Base-by-base conservation (phyloP, 1,140 invertebrate species). In the Anthonomus grandis region DNA sequence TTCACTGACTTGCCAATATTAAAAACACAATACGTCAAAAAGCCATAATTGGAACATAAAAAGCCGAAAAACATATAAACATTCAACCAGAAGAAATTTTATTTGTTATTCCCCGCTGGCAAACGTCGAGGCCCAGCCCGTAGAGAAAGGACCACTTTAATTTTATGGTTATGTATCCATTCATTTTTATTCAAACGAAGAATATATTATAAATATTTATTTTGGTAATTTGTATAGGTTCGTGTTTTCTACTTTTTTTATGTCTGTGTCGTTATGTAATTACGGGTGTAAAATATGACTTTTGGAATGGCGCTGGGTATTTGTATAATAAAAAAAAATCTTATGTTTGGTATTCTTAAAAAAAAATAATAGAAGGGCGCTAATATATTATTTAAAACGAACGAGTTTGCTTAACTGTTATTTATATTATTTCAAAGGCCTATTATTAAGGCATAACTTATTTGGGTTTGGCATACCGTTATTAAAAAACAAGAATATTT, bases 121-220 rank as follows among this genome's bases (percentile, higher is more conserved):
- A n/a, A n/a, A n/a, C n/a, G n/a, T n/a, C n/a, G n/a, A n/a, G n/a
- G n/a, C 34, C 34, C 8, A 27, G 44, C 44, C 44, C 36, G 45
- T 24, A 42, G 13, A 34, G n/a, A n/a, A n/a, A n/a, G 47, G 48
- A 38, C 46, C 55, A 57, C 23, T 57, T 57, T 42, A 57, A 47
- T 57, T 57, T 57, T 57, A 57, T 57, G 34, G 46, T 50, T 47
- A 57, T 46, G 55, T 45, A 13, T 36, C 37, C 48, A 58, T 51
- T 58, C 56, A 58, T 58, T 46, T 48, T 13, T 25, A 58, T 58
- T 58, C 47, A 58, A 51, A 51, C 10, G n/a, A 27, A 27, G 41
- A 56, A 56, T 51, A 52, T 45, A 47, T n/a, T n/a, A n/a, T 58
- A 58, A 58, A 58, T 58, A 58, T 58, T 45, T 58, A 31, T 58